Evolutionary conservation across 2,113 vertebrate genomes (phyloP).

Genomic region (Todiramphus chloris): DNA sequence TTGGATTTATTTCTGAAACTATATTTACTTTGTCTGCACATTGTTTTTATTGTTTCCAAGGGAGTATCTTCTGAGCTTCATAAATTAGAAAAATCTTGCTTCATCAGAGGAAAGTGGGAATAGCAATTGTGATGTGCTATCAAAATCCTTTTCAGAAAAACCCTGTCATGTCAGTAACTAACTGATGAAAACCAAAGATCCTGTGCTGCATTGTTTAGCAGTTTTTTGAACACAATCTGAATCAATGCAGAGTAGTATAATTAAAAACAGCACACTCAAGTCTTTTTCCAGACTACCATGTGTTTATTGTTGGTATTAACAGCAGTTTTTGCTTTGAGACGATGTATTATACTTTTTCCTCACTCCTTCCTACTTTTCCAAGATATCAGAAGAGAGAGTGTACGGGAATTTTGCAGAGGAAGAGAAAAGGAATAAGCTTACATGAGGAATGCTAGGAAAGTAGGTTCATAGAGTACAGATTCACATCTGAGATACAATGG

Average conservation of each 20-base stretch:
- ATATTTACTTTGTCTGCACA: background rate
- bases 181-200: background rate
- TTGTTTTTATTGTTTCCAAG: constrained; percentile 17
- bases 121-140: background rate
- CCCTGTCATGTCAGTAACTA: background rate
- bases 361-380: background rate
- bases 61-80: background rate
- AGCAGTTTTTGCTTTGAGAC: background rate
- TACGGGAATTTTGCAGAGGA: background rate
- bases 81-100: constrained; percentile 12
- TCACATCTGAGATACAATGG: accelerated
- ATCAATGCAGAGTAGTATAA: background rate
- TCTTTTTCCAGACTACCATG: background rate
- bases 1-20: constrained; percentile 14
- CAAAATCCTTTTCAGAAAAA: background rate
- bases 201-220: background rate
- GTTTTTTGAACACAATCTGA: background rate
- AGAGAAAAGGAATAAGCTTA: background rate
- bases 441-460: background rate
- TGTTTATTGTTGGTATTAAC: background rate
- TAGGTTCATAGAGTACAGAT: background rate
- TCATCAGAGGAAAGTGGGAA: background rate
- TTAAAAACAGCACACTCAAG: background rate
- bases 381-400: background rate
- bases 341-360: background rate